phyloP scores from a whole-genome alignment of 2,888 invertebrate genomes.

The Metellina segmentata region DNA sequence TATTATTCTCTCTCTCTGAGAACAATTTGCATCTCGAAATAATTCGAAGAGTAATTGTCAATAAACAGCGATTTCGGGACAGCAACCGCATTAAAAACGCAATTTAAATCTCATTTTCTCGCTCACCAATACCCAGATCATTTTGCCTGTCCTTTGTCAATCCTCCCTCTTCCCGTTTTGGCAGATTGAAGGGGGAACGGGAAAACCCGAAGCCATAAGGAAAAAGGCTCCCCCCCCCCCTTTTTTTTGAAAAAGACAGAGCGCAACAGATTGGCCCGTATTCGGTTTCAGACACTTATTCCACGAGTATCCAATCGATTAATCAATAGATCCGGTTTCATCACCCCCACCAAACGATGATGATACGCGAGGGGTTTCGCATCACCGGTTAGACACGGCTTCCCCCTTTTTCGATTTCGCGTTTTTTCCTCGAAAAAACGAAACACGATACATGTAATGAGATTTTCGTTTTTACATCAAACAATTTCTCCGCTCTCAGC shows the following conservation, averaged over 20 bases:
- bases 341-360: constrained; percentile 48
- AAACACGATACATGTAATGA: constrained; percentile 1
- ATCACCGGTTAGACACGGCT: not conserved
- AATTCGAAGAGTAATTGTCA: too few species aligned
- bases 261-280: constrained; percentile 55
- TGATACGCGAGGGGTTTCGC: constrained; percentile 46
- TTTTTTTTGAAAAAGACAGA: constrained; percentile 26
- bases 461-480: not conserved
- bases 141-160: not conserved
- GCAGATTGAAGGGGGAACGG: not conserved
- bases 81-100: too few species aligned
- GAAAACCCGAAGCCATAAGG: not conserved
- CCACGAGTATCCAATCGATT: constrained; percentile 60
- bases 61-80: too few species aligned
- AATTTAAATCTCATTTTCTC: constrained; percentile 1
- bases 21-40: too few species aligned
- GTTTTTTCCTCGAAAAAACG: constrained; percentile 10
- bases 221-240: not conserved
- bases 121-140: not conserved
- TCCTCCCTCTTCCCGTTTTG: not conserved
- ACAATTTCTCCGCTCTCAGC: too few species aligned
- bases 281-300: constrained; percentile 61
- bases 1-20: too few species aligned
- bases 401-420: constrained; percentile 1
- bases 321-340: constrained; percentile 67